phyloP scores from a whole-genome alignment of 2,113 vertebrate species.

The Ifrita kowaldi region DNA sequence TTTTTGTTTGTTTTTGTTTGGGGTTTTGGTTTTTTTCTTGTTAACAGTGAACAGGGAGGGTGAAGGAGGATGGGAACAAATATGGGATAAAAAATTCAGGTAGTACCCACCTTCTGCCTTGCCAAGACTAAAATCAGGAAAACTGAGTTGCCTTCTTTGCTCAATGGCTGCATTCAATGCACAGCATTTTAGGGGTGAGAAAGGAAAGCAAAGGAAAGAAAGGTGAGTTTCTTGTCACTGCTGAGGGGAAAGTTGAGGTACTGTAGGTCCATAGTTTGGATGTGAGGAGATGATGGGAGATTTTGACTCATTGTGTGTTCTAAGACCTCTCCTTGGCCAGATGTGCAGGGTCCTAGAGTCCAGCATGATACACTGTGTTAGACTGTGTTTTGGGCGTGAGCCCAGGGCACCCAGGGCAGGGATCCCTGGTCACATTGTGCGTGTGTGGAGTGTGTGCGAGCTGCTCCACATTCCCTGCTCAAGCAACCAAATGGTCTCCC shows the following conservation, averaged over 20 bases:
- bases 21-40: background rate
- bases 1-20: background rate
- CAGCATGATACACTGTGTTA: background rate
- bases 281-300: background rate
- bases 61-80: background rate
- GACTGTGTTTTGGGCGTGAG: no score
- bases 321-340: background rate
- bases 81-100: background rate
- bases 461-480: background rate
- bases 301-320: background rate
- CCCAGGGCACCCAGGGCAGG: background rate
- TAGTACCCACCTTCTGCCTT: background rate
- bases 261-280: rapidly evolving
- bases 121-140: background rate
- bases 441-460: rapidly evolving
- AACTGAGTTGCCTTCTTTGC: background rate
- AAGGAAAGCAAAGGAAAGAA: background rate
- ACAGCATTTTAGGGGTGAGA: background rate
- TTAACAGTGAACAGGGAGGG: background rate
- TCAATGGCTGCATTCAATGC: background rate
- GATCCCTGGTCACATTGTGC: no score
- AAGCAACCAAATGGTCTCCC: rapidly evolving
- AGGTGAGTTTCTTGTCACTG: rapidly evolving
- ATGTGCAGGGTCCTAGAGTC: background rate
- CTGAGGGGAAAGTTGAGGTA: background rate